These are phyloP conservation scores for Bufo bufo DNA, from an alignment of 2,113 vertebrate genomes.

Conservation along the genomic window DNA sequence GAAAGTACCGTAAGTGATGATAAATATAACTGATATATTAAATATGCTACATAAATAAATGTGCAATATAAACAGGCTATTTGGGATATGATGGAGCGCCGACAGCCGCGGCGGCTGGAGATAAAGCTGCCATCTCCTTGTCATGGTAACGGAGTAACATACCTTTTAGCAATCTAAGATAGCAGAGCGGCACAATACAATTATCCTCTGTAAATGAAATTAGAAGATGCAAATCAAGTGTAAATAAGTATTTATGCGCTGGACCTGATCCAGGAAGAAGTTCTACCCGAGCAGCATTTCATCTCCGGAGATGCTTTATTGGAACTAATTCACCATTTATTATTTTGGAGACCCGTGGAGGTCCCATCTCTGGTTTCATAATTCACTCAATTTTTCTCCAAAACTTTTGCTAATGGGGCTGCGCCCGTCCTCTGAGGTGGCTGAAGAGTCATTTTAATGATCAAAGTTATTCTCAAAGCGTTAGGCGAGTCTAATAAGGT, in stretches of 20 bases:
- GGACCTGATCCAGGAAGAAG: neutral
- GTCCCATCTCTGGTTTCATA: slow-evolving; percentile 24
- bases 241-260: slow-evolving; percentile 49
- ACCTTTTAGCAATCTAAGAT: slow-evolving; percentile 48
- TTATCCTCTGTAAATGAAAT: slow-evolving; percentile 37
- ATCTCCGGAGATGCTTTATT: slow-evolving; percentile 35
- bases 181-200: slow-evolving; percentile 42
- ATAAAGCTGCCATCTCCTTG: slow-evolving; percentile 7
- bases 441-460: neutral
- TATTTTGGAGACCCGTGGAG: slow-evolving; percentile 34
- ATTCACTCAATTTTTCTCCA: slow-evolving; percentile 28
- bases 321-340: slow-evolving; percentile 42
- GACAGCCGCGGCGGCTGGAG: neutral
- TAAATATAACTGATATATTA: neutral
- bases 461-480: neutral
- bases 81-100: neutral
- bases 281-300: neutral
- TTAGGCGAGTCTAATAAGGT: neutral
- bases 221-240: slow-evolving; percentile 50
- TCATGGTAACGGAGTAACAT: slow-evolving; percentile 34
- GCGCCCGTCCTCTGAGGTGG: neutral
- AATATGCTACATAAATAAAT: neutral
- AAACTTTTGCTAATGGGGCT: neutral
- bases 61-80: neutral
- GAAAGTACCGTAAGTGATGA: neutral